Percentiles rank a stretch among this genome's conserved stretches.
phyloP scores from a whole-genome alignment of 2,797 vertebrate genomes.

The Galaxias olidus region DNA sequence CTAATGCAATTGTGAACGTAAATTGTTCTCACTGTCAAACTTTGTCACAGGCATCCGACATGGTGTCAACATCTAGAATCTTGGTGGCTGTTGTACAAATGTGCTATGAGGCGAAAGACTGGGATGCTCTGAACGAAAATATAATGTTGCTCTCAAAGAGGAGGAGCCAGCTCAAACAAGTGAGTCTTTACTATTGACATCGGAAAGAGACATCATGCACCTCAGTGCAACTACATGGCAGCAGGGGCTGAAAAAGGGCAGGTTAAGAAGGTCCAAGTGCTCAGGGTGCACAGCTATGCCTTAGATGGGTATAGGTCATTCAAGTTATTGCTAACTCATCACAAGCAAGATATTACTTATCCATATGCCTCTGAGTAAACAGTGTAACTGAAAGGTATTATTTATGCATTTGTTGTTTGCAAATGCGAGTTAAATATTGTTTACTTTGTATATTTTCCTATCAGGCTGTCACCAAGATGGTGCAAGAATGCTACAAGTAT shows the following conservation, averaged over 20 bases:
- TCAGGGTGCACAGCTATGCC: too few species aligned
- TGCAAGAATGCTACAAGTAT: constrained; percentile 96
- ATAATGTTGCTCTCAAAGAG: constrained; percentile 95
- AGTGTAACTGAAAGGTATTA: too few species aligned
- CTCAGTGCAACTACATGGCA: too few species aligned
- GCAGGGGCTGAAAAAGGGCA: too few species aligned
- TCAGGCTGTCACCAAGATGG: constrained; percentile 99
- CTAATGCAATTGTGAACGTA: background rate
- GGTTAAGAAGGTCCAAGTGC: too few species aligned
- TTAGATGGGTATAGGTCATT: too few species aligned
- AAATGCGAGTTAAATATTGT: background rate
- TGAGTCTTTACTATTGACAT: constrained; percentile 38
- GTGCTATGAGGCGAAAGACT: constrained; percentile 95
- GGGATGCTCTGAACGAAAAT: constrained; percentile 97
- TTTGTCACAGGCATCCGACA: constrained; percentile 88
- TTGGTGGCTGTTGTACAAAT: constrained; percentile 96
- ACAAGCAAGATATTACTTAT: too few species aligned
- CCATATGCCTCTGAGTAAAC: too few species aligned
- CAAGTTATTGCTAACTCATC: too few species aligned
- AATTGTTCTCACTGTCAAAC: too few species aligned
- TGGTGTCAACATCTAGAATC: constrained; percentile 96
- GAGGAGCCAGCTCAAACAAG: constrained; percentile 97
- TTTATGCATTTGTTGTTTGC: background rate
- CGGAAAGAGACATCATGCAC: too few species aligned
- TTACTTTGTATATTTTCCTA: constrained; percentile 18